Evolutionary conservation across 2,888 invertebrate genomes (phyloP).

Genomic region (Lucinisca nassula): DNA sequence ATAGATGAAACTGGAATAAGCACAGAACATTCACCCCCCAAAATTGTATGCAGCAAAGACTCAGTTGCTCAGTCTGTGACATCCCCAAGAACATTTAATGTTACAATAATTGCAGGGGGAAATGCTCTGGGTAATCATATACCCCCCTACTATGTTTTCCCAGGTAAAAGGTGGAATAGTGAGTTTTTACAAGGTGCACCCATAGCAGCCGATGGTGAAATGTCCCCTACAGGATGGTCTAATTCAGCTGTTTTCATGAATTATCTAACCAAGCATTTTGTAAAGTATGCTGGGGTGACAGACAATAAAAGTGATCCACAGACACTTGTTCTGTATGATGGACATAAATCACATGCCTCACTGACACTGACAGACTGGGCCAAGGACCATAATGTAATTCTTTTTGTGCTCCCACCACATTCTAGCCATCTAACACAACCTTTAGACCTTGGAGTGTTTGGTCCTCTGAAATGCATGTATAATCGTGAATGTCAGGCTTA

Average conservation of each 20-base stretch:
- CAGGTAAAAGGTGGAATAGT: conserved; percentile 42
- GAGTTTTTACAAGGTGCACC: conserved; percentile 30
- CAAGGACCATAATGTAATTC: conserved; percentile 40
- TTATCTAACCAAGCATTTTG: conserved; percentile 43
- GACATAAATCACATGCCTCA: conserved; percentile 55
- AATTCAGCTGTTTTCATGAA: conserved; percentile 38
- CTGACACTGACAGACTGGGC: conserved; percentile 55
- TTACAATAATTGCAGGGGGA: conserved; percentile 45
- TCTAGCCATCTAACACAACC: conserved; percentile 58
- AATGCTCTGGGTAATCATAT: conserved; percentile 37
- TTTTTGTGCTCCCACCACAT: conserved; percentile 67
- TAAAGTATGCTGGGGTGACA: conserved; percentile 16
- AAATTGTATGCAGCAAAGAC: conserved; percentile 35
- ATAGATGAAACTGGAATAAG: conserved; percentile 56
- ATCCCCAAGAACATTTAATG: conserved; percentile 39
- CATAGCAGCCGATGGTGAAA: conserved; percentile 38
- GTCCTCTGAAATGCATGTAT: conserved; percentile 51
- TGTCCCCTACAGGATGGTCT: conserved; percentile 50
- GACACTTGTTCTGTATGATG: conserved; percentile 48
- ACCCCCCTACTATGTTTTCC: conserved; percentile 50
- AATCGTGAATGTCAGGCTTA: conserved; percentile 52
- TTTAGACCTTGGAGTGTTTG: conserved; percentile 56
- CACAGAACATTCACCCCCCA: conserved; percentile 36
- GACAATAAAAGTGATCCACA: background rate
- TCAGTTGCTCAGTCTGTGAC: conserved; percentile 29